Evolutionary conservation across 2,888 invertebrate genomes (phyloP).

Genomic region (Dichetophora obliterata): DNA sequence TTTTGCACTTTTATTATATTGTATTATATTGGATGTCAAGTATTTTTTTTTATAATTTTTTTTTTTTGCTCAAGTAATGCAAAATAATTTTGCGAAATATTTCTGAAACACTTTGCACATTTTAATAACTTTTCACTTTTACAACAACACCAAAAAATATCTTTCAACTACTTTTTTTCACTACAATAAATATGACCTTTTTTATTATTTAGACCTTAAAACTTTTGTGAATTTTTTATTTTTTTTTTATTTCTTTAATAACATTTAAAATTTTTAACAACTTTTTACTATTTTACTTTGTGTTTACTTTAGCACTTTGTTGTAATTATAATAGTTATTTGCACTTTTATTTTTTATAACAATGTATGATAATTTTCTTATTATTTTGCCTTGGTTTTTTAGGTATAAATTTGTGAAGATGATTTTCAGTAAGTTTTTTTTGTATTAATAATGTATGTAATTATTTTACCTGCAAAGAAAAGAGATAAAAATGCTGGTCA

Average conservation of each 20-base stretch:
- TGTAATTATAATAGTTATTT: conserved; percentile 30
- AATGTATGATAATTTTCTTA: neutral
- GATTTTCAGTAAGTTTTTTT: conserved; percentile 1
- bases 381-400: neutral
- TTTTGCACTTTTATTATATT: neutral
- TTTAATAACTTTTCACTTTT: conserved; percentile 20
- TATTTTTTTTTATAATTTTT: neutral
- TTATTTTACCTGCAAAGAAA: conserved; percentile 10
- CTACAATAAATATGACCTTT: neutral
- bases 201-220: neutral
- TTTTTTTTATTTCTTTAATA: neutral
- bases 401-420: neutral
- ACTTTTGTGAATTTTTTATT: neutral
- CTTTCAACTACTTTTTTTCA: conserved; percentile 26
- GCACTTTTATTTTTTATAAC: conserved; percentile 12
- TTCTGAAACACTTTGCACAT: conserved; percentile 17
- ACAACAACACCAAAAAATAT: conserved; percentile 33
- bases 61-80: conserved; percentile 31
- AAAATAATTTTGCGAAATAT: conserved; percentile 30
- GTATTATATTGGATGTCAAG: neutral
- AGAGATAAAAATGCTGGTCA: neutral
- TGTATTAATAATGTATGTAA: neutral
- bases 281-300: neutral
- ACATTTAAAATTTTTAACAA: conserved; percentile 9
- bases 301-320: conserved; percentile 28